Evolutionary conservation across 1,140 invertebrate species (phyloP), one percentile per base, ranked within the genome.

Genomic region (Diorhabda elongata): DNA sequence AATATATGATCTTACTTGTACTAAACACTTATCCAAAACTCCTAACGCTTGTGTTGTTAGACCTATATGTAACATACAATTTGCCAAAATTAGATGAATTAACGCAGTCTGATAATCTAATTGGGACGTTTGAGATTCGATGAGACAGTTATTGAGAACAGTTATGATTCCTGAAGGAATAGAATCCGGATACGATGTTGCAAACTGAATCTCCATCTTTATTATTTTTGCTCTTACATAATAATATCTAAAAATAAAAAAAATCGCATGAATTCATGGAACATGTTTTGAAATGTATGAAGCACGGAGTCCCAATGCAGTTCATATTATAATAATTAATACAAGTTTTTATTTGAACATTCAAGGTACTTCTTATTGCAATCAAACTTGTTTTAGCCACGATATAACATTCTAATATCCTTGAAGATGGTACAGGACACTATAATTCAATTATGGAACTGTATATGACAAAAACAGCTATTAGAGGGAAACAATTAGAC

Each of bases 51-150:
- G 91, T 68, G 86, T 85, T 0, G 91, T 87, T 78, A 92, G 86
- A 11, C 88, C 88, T 82, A 93, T 87, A 62, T 89, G 82, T 11
- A 94, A 80, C 82, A 94, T 81, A 0, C 87, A 82, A 76, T 92
- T 90, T 0, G 92, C 92, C 58, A 95, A 85, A 74, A 93, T 86
- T 82, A 94, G 86, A 74, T 91, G 88, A n/a, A 91, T 86, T 41
- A 92, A 76, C 1, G 91, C 88, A 61, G 87, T 84, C 66, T 92
- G 86, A 75, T 92, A 92, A 66, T 91, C 87, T 71, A 95, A 83
- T 81, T 93, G 88, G 74, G 92, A 89, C 11, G 86, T 84, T 52
- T 86, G 85, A 7, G 91, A 89, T 60, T 91, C 82, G 42, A 89
- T 86, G 9, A 93, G 81, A 58, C 91, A 91, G 66, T 87, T 86